These are phyloP conservation scores for Diogma glabrata DNA, from an alignment of 2,888 invertebrate species.

Conservation along the genomic window DNA sequence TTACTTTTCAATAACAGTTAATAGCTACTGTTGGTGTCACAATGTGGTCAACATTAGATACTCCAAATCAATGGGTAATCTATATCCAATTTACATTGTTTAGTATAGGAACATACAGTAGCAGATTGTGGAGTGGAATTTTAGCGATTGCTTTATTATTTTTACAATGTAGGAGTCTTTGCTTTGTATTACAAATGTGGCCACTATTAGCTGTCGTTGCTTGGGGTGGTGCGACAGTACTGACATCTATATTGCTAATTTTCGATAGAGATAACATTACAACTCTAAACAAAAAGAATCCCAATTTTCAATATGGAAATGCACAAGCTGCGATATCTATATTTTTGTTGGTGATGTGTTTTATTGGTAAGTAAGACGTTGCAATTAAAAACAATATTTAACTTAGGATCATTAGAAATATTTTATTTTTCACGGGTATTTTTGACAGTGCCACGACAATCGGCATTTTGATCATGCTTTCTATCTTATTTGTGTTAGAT, in stretches of 20 bases:
- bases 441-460: no score
- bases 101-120: constrained; percentile 66
- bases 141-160: constrained; percentile 71
- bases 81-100: constrained; percentile 67
- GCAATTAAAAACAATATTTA: not conserved
- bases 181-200: constrained; percentile 66
- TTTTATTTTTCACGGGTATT: no score
- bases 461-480: no score
- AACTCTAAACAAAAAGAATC: constrained; percentile 50
- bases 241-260: constrained; percentile 53
- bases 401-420: not conserved
- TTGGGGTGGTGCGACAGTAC: constrained; percentile 54
- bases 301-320: constrained; percentile 66
- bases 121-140: constrained; percentile 75
- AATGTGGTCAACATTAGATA: constrained; percentile 52
- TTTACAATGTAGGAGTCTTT: constrained; percentile 70
- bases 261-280: constrained; percentile 39
- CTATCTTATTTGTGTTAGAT: no score
- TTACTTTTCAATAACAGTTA: constrained; percentile 36
- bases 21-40: constrained; percentile 62
- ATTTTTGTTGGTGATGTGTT: constrained; percentile 62
- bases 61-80: constrained; percentile 46
- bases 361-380: constrained; percentile 50
- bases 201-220: constrained; percentile 52
- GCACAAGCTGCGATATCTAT: constrained; percentile 68